Conservation (phyloP, 2,797 vertebrate species). For the Pogonophryne albipinna region DNA sequence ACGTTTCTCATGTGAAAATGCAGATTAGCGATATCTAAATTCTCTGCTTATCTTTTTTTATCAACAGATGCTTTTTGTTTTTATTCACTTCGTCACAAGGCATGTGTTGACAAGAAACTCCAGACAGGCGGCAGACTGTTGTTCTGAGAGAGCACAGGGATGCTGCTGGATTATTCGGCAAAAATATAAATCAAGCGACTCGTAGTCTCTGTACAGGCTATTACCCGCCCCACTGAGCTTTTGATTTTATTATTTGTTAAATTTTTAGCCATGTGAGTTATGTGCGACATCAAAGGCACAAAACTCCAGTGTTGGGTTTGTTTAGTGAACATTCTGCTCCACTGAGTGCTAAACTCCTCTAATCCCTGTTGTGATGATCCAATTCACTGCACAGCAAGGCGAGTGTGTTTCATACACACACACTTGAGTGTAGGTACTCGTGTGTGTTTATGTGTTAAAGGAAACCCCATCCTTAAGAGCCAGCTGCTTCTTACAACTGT, state of each 20-base stretch:
- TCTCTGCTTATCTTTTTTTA: slow-evolving; percentile 70
- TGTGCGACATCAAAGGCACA: slow-evolving; percentile 54
- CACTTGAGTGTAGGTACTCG: slow-evolving; percentile 7
- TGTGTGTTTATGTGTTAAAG: slow-evolving; percentile 27
- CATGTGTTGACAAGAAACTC: slow-evolving; percentile 75
- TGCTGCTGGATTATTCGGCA: slow-evolving; percentile 28
- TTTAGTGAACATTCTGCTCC: slow-evolving; percentile 62
- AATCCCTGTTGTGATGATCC: slow-evolving; percentile 63
- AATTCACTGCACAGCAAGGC: slow-evolving; percentile 44
- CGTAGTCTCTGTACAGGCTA: slow-evolving; percentile 12
- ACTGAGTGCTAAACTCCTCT: slow-evolving; percentile 47
- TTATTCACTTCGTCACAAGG: slow-evolving; percentile 56
- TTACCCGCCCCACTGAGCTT: slow-evolving; percentile 30
- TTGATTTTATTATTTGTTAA: slow-evolving; percentile 32
- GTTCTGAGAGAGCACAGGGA: slow-evolving; percentile 23
- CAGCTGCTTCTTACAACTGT: slow-evolving; percentile 34
- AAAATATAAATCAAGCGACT: slow-evolving; percentile 53
- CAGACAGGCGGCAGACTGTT: slow-evolving; percentile 51
- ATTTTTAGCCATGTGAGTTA: slow-evolving; percentile 55
- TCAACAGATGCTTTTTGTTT: slow-evolving; percentile 72
- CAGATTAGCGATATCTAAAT: slow-evolving; percentile 51
- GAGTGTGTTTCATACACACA: slow-evolving; percentile 30
- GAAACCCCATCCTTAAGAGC: slow-evolving; percentile 21
- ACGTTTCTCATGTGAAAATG: slow-evolving; percentile 53
- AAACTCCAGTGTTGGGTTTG: slow-evolving; percentile 51